These are phyloP conservation scores for Camponotus floridanus DNA, from an alignment of 1,140 invertebrate genomes.

Conservation along the genomic window DNA sequence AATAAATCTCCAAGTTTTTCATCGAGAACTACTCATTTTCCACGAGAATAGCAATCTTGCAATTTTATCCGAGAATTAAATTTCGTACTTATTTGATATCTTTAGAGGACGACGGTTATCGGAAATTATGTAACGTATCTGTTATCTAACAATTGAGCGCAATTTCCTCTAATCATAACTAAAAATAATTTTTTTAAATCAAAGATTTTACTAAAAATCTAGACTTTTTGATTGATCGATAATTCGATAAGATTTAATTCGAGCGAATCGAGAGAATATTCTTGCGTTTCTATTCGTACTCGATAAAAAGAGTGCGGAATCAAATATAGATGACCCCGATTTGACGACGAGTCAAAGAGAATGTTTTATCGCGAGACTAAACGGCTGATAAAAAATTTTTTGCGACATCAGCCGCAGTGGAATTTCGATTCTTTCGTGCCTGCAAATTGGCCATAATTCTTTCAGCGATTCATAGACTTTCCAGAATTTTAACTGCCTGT, in stretches of 20 bases:
- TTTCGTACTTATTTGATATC: constrained; percentile 10
- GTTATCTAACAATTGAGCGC: background rate
- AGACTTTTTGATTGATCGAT: background rate
- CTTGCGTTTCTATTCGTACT: background rate
- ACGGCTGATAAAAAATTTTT: constrained; percentile 33
- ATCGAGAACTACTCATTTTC: constrained; percentile 21
- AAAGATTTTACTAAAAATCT: background rate
- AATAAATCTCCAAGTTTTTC: constrained; percentile 22
- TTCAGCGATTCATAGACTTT: constrained; percentile 32
- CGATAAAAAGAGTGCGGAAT: constrained; percentile 6
- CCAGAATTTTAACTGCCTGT: constrained; percentile 10
- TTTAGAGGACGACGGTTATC: constrained; percentile 8
- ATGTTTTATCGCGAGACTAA: constrained; percentile 19
- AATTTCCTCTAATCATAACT: too few species aligned
- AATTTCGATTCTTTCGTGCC: constrained; percentile 7
- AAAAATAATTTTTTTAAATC: background rate
- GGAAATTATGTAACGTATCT: constrained; percentile 17
- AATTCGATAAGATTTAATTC: constrained; percentile 8
- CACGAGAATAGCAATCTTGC: constrained; percentile 22
- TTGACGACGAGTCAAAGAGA: constrained; percentile 44
- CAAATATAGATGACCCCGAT: constrained; percentile 26
- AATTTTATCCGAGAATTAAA: constrained; percentile 30
- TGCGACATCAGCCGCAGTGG: background rate
- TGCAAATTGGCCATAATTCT: constrained; percentile 27
- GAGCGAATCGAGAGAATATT: background rate